Evolutionary conservation across 2,113 vertebrate genomes (phyloP).

Genomic region (Stigmatopora argus): DNA sequence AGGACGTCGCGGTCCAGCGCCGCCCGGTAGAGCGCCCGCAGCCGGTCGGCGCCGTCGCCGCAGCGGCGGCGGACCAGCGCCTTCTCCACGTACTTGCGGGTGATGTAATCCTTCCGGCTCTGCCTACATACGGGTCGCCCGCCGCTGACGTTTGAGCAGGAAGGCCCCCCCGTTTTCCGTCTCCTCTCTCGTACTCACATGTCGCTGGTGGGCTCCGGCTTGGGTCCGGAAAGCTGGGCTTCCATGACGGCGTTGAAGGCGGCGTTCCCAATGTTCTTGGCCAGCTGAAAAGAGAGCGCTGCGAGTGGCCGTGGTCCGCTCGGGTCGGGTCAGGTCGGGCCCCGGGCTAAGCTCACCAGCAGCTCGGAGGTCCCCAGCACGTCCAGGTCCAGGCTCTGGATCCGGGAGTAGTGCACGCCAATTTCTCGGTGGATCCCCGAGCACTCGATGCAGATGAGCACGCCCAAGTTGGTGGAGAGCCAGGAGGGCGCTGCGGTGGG

Average conservation of each 20-base stretch:
- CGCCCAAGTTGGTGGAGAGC: conserved; percentile 95
- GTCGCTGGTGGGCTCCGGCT: conserved; percentile 84
- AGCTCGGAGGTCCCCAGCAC: conserved; percentile 94
- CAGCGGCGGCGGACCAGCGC: conserved; percentile 77
- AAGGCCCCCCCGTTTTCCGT: background rate
- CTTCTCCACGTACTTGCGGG: conserved; percentile 91
- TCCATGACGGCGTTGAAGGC: conserved; percentile 97
- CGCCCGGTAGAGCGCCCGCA: conserved; percentile 81
- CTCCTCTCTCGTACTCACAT: conserved; percentile 76
- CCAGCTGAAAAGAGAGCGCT: conserved; percentile 71
- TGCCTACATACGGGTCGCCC: conserved; percentile 75
- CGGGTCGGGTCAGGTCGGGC: background rate
- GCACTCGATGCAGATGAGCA: conserved; percentile 95
- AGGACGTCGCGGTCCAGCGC: conserved; percentile 83
- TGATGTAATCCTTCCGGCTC: conserved; percentile 92
- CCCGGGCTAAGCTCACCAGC: conserved; percentile 72
- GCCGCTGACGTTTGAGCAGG: too few relatives aligned
- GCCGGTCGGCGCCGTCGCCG: conserved; percentile 62
- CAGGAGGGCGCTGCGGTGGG: conserved; percentile 82
- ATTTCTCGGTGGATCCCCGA: conserved; percentile 96
- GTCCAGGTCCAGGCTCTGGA: conserved; percentile 93
- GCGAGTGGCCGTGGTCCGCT: too few relatives aligned
- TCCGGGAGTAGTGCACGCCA: conserved; percentile 95
- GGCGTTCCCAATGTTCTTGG: conserved; percentile 94
- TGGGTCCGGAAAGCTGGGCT: conserved; percentile 76